Conservation (phyloP, 1,140 invertebrate species). For the Platorchestia sp. region DNA sequence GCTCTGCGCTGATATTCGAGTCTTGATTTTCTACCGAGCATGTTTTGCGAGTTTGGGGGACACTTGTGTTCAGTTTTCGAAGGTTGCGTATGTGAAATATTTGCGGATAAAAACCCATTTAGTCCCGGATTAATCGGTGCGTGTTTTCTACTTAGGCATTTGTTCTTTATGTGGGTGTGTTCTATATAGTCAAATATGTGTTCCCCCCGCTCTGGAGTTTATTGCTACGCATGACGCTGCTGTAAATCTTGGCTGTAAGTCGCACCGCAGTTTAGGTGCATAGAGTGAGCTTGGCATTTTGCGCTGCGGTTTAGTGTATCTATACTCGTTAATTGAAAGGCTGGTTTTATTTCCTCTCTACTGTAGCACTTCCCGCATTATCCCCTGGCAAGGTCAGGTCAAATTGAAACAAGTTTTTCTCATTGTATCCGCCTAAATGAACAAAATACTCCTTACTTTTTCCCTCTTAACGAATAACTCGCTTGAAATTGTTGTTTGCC, state of each 20-base stretch:
- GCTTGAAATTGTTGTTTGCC: not conserved
- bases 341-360: not conserved
- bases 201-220: not conserved
- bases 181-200: too few species aligned
- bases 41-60: not conserved
- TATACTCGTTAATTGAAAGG: not conserved
- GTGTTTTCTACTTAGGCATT: too few species aligned
- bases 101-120: not conserved
- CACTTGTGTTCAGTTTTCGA: not conserved
- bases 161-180: too few species aligned
- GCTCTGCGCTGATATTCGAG: not conserved
- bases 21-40: not conserved
- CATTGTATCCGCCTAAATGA: not conserved
- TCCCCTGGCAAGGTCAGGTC: not conserved
- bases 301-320: not conserved
- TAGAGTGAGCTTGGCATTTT: not conserved
- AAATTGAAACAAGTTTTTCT: not conserved
- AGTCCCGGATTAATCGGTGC: not conserved
- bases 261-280: not conserved
- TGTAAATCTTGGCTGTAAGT: not conserved
- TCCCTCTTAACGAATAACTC: not conserved
- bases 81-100: too few species aligned
- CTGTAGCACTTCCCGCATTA: not conserved
- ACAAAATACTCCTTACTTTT: not conserved
- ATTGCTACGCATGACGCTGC: not conserved